Percentiles rank a stretch among this genome's conserved stretches.
Conservation (phyloP, 2,113 vertebrate species). For the Elephantulus edwardii region DNA sequence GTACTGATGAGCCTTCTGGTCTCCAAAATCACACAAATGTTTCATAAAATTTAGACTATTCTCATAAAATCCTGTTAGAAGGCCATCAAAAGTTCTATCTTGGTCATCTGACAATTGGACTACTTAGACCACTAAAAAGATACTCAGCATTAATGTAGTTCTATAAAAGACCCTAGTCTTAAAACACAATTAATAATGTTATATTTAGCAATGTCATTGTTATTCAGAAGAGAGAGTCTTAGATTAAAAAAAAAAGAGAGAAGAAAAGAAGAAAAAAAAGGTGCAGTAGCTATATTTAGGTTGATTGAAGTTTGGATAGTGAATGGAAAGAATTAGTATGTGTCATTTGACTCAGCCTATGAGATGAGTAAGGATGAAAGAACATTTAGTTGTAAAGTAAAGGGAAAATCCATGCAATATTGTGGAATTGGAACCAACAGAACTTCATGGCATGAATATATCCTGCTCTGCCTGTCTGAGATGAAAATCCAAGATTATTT, state of each 20-base stretch:
- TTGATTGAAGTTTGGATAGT: background rate
- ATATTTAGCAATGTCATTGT: background rate
- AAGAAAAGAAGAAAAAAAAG: too few species aligned
- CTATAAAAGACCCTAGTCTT: background rate
- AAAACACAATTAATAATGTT: background rate
- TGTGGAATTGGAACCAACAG: background rate
- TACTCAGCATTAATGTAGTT: background rate
- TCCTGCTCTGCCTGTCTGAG: background rate
- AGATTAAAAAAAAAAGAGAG: too few species aligned
- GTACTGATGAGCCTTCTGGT: constrained; percentile 1
- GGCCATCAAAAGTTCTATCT: background rate
- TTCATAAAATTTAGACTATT: background rate
- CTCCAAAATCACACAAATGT: background rate
- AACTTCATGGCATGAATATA: background rate
- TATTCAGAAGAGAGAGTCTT: background rate
- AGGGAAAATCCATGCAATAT: background rate
- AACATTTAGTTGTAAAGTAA: background rate
- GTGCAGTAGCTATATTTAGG: background rate
- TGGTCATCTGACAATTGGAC: background rate
- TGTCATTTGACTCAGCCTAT: background rate
- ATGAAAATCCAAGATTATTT: constrained; percentile 35
- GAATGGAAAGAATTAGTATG: background rate
- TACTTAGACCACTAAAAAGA: background rate
- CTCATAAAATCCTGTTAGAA: background rate
- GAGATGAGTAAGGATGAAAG: background rate